Base-by-base conservation (phyloP, 1,140 invertebrate genomes). In the Brachionus asplanchnoidis region DNA sequence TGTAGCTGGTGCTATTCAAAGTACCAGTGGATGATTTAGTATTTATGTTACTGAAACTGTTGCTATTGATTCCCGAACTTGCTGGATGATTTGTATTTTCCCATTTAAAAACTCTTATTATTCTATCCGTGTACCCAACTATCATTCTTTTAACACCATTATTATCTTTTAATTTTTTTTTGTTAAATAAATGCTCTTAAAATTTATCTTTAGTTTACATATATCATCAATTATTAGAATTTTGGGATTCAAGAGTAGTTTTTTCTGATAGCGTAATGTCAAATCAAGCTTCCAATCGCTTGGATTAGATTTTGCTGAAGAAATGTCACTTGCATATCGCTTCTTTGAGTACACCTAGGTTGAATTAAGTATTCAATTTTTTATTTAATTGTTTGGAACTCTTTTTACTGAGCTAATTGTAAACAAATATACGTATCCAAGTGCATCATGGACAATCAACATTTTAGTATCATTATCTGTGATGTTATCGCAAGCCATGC, bases 241-340 rank as follows among this genome's bases (percentile, higher is more conserved):
- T 77, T 53, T 77, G 5, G 73, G 73, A 77, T 77, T 77, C 12
- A 77, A 26, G 11, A 77, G 46, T 26, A 77, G 26, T 77, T 77
- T 77, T 50, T 23, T 50, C 11, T 50, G 42, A 12, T 77, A 77
- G 26, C 42, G 17, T 14, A 36, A 14, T 9, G 36, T 77, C 20
- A 77, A 77, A 50, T 77, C 73, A 46, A 23, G 32, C 28, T 77
- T 77, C 73, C 42, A 77, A 77, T 77, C 73, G n/a, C 73, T 77
- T 50, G 73, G 73, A 23, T 50, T 50, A 0, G 73, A 50, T 50
- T 77, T 77, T 12, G 42, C 42, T 12, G 73, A 8, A 26, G 73
- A 77, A 9, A 77, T 77, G 50, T 77, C 73, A 44, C 73, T 77
- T 4, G 73, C 42, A 26, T 50, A 77, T 23, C 73, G 17, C 50